A percentile compares a stretch with the other conserved stretches of the same genome.
phyloP scores from a whole-genome alignment of 2,113 vertebrate species.

The Cricetomys ansorgei region DNA sequence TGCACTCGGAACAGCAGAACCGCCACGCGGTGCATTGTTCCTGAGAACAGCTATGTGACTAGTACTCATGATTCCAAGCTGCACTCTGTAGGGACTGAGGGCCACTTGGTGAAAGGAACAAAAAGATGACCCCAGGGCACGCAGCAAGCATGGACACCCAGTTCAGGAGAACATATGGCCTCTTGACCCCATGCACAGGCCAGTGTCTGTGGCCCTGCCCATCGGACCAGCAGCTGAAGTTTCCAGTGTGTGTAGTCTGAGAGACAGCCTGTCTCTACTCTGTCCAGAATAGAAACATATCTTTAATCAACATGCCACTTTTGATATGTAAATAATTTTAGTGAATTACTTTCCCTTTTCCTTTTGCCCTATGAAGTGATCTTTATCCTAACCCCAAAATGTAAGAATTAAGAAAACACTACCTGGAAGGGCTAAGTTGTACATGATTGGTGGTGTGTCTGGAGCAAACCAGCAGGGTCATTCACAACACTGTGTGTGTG shows the following conservation, averaged over 20 bases:
- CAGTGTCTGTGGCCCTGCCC: background rate
- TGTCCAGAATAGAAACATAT: background rate
- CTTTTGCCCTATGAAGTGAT: background rate
- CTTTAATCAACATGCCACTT: background rate
- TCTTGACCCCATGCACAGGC: background rate
- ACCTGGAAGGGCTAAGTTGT: background rate
- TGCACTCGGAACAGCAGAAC: background rate
- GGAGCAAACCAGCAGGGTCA: background rate
- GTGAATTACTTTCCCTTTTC: background rate
- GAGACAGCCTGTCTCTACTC: background rate
- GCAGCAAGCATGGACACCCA: background rate
- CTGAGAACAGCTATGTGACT: background rate
- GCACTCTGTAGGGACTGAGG: background rate
- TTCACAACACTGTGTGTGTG: background rate
- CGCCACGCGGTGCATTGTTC: background rate
- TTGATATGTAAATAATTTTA: background rate
- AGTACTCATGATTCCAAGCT: background rate
- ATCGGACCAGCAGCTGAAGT: background rate
- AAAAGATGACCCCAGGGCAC: background rate
- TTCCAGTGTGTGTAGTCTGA: background rate
- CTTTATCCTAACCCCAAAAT: background rate
- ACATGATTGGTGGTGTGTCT: background rate
- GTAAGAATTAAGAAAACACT: background rate
- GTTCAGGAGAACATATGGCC: background rate
- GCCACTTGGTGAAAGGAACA: background rate